Base-by-base conservation (phyloP, 30 jellyfish, hydroid and myxozoan genomes). In the Chironex yamaguchii region DNA sequence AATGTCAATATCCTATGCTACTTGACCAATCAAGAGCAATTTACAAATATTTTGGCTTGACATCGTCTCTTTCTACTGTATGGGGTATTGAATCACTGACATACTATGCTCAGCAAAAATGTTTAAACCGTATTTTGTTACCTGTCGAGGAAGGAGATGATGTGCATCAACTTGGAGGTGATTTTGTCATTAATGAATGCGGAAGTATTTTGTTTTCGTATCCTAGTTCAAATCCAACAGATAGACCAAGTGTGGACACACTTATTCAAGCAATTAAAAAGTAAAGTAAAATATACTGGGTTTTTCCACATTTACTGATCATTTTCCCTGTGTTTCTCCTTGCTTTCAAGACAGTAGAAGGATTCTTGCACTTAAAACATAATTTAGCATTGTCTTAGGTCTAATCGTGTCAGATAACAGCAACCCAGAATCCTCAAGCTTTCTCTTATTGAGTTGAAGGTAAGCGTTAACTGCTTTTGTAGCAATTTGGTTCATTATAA, bases 131-230 rank as follows among this genome's bases (percentile, higher is more conserved):
- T 42, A 72, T 34, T 32, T 74, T 92, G n/a, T 86, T 24, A 58
- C 69, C 84, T 0, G 42, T 84, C 84, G 96, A 70, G 34, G 97
- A 86, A 14, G 83, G 52, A 0, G 98, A 92, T 70, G 98, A 92
- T 66, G 97, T 97, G 9, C 96, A 92, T 67, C 96, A 92, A 82
- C 97, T 92, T 64, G 98, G 96, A 0, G 98, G 98, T 3, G 95
- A 92, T 62, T 87, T 92, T 30, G 52, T 92, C 70, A 62, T 92
- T 12, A 62, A 63, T 34, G 27, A 52, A 9, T 22, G 82, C 1
- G 97, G 96, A 22, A 67, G 11, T 2, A 21, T 92, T 4, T 32
- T 62, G 34, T 34, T 86, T 24, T 34, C 86, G 0, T 90, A 92
- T 86, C 75, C 96, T 2, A 82, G 97, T 53, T 66, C 65, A 65